Conservation (phyloP, 2,113 vertebrate genomes). For the Trochalopteron elliotii region DNA sequence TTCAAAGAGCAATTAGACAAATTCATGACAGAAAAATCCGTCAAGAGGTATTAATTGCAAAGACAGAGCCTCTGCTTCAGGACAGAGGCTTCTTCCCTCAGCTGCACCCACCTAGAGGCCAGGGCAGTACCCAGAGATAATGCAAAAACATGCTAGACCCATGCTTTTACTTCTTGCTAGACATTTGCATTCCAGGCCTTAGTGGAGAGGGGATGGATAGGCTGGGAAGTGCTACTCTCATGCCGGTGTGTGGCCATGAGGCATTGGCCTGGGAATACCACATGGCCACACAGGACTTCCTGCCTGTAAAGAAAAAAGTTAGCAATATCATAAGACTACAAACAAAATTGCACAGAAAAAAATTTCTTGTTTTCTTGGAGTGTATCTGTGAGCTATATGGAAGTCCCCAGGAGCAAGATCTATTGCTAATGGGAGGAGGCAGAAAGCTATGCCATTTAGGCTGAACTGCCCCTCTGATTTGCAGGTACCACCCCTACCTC, state of each 20-base stretch:
- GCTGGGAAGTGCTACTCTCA: background rate
- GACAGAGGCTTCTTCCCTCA: background rate
- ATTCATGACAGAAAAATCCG: constrained; percentile 1
- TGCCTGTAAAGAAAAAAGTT: background rate
- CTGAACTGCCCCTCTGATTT: background rate
- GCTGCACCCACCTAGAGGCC: background rate
- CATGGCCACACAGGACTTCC: background rate
- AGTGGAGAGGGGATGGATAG: background rate
- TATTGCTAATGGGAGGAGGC: background rate
- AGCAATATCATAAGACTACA: background rate
- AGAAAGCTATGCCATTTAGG: background rate
- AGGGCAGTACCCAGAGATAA: background rate
- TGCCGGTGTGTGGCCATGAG: fast-evolving
- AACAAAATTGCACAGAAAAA: background rate
- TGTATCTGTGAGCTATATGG: background rate
- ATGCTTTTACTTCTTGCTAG: background rate
- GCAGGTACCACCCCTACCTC: background rate
- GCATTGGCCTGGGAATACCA: background rate
- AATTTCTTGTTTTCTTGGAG: background rate
- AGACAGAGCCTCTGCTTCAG: background rate
- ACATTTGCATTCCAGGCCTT: background rate
- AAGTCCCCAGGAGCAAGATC: background rate
- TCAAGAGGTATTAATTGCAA: background rate
- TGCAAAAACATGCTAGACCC: background rate
- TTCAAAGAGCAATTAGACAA: background rate